Evolutionary conservation across 2,797 vertebrate genomes (phyloP), one percentile per base, ranked within the genome.

Genomic region (Antennarius maculatus): DNA sequence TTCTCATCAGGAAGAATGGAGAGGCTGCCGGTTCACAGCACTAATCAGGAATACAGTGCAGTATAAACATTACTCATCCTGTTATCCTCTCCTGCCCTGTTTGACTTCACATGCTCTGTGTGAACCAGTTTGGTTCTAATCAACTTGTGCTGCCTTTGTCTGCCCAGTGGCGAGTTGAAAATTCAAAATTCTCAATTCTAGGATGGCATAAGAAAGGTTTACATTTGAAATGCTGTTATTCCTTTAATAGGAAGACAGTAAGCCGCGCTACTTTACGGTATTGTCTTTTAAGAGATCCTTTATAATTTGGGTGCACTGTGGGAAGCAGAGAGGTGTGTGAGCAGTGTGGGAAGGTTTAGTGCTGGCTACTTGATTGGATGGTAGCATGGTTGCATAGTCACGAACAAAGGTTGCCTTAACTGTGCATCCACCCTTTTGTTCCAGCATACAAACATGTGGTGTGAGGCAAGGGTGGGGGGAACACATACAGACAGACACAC

Each of bases 331-430:
- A 68, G 80, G 77, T 74, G 78, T 87, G 76, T 58, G 74, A 66
- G 62, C 72, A 63, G 71, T 85, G 82, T 88, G 81, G 87, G 86
- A 88, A 83, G 80, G 66, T 83, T 78, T 61, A 62, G 71, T 34
- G 34, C 73, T 17, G 79, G 79, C 66, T 62, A 76, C 79, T 86
- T 89, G 89, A 90, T 91, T 91, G 83, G 84, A 83, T 81, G 86
- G 83, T 78, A 75, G 87, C 91, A 92, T 87, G 93, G 88, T 91
- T 92, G 92, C 91, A 83, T 86, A 87, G 92, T 92, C 90, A 86
- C 61, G 56, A 88, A 94, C 93, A 95, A 94, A 92, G 87, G 89
- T 89, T 85, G 84, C 87, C 85, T 89, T 83, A 90, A 93, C 91
- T 83, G 86, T 80, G 83, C 86, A 87, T 91, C 86, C 89, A 86